Conservation (phyloP, 2,888 invertebrate species). For the Panorpa germanica region DNA sequence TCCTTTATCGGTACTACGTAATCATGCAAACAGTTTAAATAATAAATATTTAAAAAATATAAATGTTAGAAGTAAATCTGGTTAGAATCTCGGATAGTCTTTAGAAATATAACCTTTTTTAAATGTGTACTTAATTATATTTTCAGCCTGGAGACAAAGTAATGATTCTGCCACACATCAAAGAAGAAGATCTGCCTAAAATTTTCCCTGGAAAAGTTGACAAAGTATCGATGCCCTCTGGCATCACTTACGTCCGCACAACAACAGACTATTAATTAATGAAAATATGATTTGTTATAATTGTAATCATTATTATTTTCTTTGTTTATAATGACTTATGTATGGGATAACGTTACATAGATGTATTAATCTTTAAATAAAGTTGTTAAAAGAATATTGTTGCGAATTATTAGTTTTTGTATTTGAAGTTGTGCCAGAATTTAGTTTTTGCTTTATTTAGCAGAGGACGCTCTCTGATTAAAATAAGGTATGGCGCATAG, state of each 20-base stretch:
- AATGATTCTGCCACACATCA: slow-evolving; percentile 58
- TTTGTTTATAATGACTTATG: too few species aligned
- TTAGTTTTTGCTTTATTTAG: too few species aligned
- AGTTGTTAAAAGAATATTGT: too few species aligned
- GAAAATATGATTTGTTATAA: not conserved
- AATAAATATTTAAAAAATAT: not conserved
- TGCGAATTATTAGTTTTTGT: too few species aligned
- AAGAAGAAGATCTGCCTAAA: slow-evolving; percentile 39
- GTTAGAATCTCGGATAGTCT: too few species aligned
- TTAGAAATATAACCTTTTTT: slow-evolving; percentile 4
- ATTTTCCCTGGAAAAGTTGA: slow-evolving; percentile 49
- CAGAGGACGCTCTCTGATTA: too few species aligned
- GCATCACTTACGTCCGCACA: slow-evolving; percentile 52
- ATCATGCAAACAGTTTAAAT: not conserved
- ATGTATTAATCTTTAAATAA: too few species aligned
- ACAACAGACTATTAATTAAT: slow-evolving; percentile 38
- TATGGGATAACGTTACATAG: too few species aligned
- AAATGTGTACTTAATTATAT: slow-evolving; percentile 14
- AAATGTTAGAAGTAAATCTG: too few species aligned
- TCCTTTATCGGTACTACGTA: not conserved
- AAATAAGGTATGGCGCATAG: too few species aligned
- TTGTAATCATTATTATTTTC: too few species aligned
- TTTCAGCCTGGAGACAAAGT: slow-evolving; percentile 52
- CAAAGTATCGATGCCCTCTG: slow-evolving; percentile 52
- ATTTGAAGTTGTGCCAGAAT: too few species aligned